Evolutionary conservation across 2,888 invertebrate species (phyloP).

Genomic region (Synanthedon andrenaeformis): DNA sequence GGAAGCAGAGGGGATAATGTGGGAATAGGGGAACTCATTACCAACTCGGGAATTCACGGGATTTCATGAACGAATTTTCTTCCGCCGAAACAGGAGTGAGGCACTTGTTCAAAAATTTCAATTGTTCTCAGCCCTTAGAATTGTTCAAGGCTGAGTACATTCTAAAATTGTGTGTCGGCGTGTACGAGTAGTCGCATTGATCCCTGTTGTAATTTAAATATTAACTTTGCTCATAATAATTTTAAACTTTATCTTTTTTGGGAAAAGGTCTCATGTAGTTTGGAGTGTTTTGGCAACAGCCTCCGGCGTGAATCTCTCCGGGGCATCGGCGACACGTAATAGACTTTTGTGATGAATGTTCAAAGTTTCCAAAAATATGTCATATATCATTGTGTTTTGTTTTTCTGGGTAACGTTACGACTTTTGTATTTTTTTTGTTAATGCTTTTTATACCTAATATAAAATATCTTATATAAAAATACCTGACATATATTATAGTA

Average conservation of each 20-base stretch:
- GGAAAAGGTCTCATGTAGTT: background rate
- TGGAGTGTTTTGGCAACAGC: background rate
- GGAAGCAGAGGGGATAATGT: no score
- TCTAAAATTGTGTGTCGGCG: no score
- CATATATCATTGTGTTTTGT: background rate
- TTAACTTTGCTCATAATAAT: background rate
- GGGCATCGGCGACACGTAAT: background rate
- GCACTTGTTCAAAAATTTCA: no score
- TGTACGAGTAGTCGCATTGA: no score
- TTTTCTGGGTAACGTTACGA: background rate
- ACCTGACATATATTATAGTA: no score
- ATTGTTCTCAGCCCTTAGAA: background rate
- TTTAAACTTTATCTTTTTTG: background rate
- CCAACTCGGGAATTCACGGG: no score
- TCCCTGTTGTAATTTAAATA: background rate
- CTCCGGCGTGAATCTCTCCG: background rate
- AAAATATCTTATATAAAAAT: no score
- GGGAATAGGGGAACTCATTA: no score
- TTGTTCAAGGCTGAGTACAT: background rate
- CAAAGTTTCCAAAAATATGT: background rate
- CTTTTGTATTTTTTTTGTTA: no score
- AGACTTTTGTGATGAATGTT: background rate
- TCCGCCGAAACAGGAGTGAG: no score
- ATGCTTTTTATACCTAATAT: no score
- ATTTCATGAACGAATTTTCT: no score